Base-by-base conservation (phyloP, 2,113 vertebrate species). In the Elanoides forficatus region DNA sequence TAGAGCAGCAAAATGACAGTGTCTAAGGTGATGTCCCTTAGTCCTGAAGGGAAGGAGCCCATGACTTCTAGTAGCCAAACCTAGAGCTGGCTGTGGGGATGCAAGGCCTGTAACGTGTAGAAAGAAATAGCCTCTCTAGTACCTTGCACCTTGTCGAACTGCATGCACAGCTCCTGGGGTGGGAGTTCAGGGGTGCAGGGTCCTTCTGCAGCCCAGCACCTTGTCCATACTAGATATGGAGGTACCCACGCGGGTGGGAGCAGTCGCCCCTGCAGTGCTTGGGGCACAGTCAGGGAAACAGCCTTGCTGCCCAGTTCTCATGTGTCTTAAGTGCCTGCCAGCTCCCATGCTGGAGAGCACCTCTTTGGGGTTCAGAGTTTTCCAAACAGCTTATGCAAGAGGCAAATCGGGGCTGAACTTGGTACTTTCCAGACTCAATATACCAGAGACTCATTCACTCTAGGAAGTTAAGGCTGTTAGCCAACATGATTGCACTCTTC, bases 131-230 rank as follows among this genome's bases (percentile, higher is more conserved):
- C 21, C 42, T 47, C 32, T 78, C 32, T 26, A 56, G 45, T 34
- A 34, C 50, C 16, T 17, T 5, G 6, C 38, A 43, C 34, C 22
- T 67, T 52, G 21, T 56, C 0, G 1, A 58, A 6, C 9, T 43
- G 36, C 8, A 9, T 9, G 25, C 11, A 5, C 14, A 59, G 0
- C 26, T 43, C 7, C 2, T 48, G 59, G 22, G 25, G 13, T 63
- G 36, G 36, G 29, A 45, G 14, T n/a, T 45, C 17, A 18, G 52
- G 56, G 45, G 21, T 63, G 43, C 25, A 4, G 0, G 0, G 52
- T 59, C 13, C 21, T 21, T 55, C 38, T 23, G 25, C 42, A 34
- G 36, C 47, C 15, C 60, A 68, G 62, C 29, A 27, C 42, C 12
- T 29, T 52, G 42, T 30, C 36, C 7, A 0, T 10, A 4, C 11